Percentiles rank a stretch among this genome's conserved stretches.
phyloP scores from a whole-genome alignment of 2,888 invertebrate genomes.

The Oligia fasciuncula region DNA sequence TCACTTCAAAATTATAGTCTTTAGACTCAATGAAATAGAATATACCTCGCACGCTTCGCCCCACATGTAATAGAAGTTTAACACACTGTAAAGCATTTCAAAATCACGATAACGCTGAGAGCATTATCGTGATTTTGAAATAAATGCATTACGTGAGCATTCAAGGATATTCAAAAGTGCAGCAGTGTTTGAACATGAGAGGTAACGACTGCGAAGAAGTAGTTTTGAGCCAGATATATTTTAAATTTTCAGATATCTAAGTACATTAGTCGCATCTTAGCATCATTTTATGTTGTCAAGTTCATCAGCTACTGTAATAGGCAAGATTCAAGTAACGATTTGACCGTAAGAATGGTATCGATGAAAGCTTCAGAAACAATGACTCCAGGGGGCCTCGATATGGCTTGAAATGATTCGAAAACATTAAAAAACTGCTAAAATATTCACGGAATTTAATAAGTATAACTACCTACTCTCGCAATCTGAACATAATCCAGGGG shows the following conservation, averaged over 20 bases:
- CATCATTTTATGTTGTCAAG: background rate
- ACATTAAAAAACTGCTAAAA: background rate
- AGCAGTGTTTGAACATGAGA: background rate
- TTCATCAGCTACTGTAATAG: background rate
- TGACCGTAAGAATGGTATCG: background rate
- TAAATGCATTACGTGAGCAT: constrained; percentile 22
- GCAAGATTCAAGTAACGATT: background rate
- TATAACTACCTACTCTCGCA: constrained; percentile 33
- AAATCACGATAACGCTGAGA: background rate
- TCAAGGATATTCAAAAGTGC: background rate
- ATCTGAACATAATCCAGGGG: constrained; percentile 69
- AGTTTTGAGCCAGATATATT: background rate
- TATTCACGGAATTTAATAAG: background rate
- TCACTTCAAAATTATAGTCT: background rate
- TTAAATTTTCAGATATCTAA: background rate
- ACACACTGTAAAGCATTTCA: background rate
- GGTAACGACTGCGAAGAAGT: background rate
- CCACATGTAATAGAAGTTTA: background rate
- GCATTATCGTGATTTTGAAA: constrained; percentile 6
- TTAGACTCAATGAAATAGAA: background rate
- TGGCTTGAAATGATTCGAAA: background rate
- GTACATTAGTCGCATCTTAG: background rate
- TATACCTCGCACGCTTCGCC: background rate
- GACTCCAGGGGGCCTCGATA: background rate
- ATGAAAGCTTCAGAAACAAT: too few species aligned